Base-by-base conservation (phyloP, 2,113 vertebrate genomes). In the Hippocampus mohnikei region DNA sequence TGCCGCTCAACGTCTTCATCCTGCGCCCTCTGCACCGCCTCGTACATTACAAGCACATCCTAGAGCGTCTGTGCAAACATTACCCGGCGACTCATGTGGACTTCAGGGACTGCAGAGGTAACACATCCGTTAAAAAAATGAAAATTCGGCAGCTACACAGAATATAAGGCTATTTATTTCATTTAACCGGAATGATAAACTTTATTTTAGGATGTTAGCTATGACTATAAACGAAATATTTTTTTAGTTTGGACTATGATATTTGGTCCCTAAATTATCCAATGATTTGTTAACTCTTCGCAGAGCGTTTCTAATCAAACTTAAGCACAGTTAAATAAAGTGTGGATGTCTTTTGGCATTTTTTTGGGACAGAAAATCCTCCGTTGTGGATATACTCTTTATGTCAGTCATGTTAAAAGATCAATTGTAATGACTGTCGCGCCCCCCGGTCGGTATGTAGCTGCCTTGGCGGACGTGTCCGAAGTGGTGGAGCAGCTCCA, bases 31-130 rank as follows among this genome's bases (percentile, higher is more conserved):
- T 98, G 80, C 97, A 99, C 89, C 94, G 97, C 81, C 95, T 98
- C 71, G 91, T 94, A 91, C 97, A 98, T 91, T 99, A 99, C 92
- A 96, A 96, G 87, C 96, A 96, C 92, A 95, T 98, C 86, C 93
- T 99, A 91, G 95, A 98, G 88, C 92, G 95, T 66, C 91, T 99
- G 74, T 99, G 97, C 91, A 97, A 98, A 88, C 93, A 97, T 86
- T 96, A 97, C 86, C 89, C 93, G 0, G 94, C 95, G 2, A 94
- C 83, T 71, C 94, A 98, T 25, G 25, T 82, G 10, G 96, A 99
- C 90, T 98, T 98, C 92, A 93, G 95, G 87, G 95, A 98, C 90
- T 96, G 94, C 77, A 90, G 96, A 91, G 97, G 97, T 99, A 85
- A 87, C 1, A 15, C 10, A 0, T 42, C 16, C 1, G 20, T 37